Base-by-base conservation (phyloP, 2,888 invertebrate genomes). In the Ornithoptera priamus region DNA sequence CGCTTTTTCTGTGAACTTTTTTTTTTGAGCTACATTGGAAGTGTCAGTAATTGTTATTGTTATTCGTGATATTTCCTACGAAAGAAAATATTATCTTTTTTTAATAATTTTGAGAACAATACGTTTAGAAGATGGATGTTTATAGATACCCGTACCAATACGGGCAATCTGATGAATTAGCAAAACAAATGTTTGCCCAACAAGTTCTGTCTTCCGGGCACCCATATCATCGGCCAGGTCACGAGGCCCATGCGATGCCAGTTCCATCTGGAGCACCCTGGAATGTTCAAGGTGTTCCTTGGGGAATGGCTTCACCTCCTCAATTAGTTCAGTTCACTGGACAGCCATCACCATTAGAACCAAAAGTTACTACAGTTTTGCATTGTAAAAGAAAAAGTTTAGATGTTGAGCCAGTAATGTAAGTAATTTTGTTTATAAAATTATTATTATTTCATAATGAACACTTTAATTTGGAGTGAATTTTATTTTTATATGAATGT, bases 251-350 rank as follows among this genome's bases (percentile, higher is more conserved):
- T 72, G 76, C 75, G 17, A 89, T 93, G 88, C 92, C 92, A 6
- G 84, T 78, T 20, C 92, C 93, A 15, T 83, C 90, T 6, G 88
- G 87, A n/a, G 72, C 82, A 1, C 92, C 93, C 0, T 94, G 94
- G 94, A 93, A 92, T 74, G 84, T 93, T 7, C 91, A 94, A 70
- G 87, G 89, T 15, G 80, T 94, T 74, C 83, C 94, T 0, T 94
- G 94, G 94, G 91, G 93, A 17, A 81, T 90, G 76, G 80, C 83
- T 2, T 83, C 88, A 17, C 89, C 91, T 0, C 90, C 91, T 2
- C 83, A 86, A 36, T 73, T 93, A n/a, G 90, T 93, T 15, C 89
- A 92, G 70, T 93, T 93, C 81, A 87, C 93, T 71, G 89, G 86
- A 65, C 90, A 80, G 79, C 82, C 85, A 74, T 84, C 80, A 75